Conservation (phyloP, 2,113 vertebrate species). For the Geococcyx californianus region DNA sequence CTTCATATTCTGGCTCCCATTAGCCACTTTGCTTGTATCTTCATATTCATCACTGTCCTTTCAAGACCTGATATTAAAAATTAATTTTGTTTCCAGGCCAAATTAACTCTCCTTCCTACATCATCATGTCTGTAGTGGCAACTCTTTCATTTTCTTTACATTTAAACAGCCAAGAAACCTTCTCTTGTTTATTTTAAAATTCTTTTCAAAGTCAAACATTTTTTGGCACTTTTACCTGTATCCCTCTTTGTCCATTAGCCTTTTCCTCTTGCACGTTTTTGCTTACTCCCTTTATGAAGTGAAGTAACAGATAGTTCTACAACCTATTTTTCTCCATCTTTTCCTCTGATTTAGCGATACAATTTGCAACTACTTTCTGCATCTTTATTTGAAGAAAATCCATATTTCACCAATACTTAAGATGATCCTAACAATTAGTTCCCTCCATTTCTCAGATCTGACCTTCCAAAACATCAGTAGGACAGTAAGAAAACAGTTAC, state of each 20-base stretch:
- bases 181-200: not conserved
- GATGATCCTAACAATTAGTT: not conserved
- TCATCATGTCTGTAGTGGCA: not conserved
- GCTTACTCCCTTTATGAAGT: not conserved
- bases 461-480: not conserved
- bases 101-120: not conserved
- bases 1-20: not conserved
- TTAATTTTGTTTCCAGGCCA: not conserved
- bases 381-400: not conserved
- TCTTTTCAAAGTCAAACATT: not conserved
- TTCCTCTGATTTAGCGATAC: not conserved
- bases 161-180: not conserved
- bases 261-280: not conserved
- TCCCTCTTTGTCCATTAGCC: not conserved
- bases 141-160: not conserved
- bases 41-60: not conserved
- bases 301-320: not conserved
- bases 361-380: not conserved
- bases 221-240: not conserved
- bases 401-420: not conserved
- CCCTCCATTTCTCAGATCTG: not conserved
- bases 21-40: not conserved
- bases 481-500: not conserved
- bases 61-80: not conserved
- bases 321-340: not conserved